Percentiles rank a stretch among this genome's conserved stretches.
These are phyloP conservation scores for Eretmocerus hayati DNA, from an alignment of 2,888 invertebrate genomes.

Conservation along the genomic window DNA sequence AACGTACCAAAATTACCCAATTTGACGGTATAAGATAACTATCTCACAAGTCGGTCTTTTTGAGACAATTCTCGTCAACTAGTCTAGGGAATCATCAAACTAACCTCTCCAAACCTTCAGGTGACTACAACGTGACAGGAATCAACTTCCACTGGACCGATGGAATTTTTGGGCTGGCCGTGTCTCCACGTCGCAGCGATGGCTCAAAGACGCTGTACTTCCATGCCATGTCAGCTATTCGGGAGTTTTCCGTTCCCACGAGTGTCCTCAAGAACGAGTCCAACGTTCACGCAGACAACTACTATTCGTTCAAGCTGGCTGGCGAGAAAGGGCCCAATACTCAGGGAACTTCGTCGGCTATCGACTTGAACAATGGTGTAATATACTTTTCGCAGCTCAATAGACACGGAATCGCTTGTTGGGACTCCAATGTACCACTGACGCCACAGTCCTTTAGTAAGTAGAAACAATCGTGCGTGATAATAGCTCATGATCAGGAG, in stretches of 20 bases:
- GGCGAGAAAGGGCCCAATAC: conserved; percentile 66
- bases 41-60: too few species aligned
- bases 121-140: conserved; percentile 70
- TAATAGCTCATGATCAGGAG: too few species aligned
- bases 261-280: conserved; percentile 67
- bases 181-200: conserved; percentile 52
- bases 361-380: conserved; percentile 62
- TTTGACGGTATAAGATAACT: too few species aligned
- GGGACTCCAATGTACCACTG: conserved; percentile 66
- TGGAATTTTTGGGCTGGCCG: conserved; percentile 69
- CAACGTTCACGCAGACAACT: conserved; percentile 59
- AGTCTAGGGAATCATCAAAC: too few species aligned
- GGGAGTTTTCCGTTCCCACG: conserved; percentile 73
- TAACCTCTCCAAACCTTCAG: too few species aligned
- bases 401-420: conserved; percentile 72
- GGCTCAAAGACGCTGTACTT: conserved; percentile 68
- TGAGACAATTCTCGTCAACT: too few species aligned
- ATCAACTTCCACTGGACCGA: conserved; percentile 82
- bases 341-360: conserved; percentile 68
- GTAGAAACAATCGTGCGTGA: too few species aligned
- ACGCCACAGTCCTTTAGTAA: conserved; percentile 52
- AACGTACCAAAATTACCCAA: too few species aligned
- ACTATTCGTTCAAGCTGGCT: conserved; percentile 61
- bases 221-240: conserved; percentile 73
- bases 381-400: conserved; percentile 72